Evolutionary conservation across 2,797 vertebrate genomes (phyloP).

Genomic region (Coregonus sp.): DNA sequence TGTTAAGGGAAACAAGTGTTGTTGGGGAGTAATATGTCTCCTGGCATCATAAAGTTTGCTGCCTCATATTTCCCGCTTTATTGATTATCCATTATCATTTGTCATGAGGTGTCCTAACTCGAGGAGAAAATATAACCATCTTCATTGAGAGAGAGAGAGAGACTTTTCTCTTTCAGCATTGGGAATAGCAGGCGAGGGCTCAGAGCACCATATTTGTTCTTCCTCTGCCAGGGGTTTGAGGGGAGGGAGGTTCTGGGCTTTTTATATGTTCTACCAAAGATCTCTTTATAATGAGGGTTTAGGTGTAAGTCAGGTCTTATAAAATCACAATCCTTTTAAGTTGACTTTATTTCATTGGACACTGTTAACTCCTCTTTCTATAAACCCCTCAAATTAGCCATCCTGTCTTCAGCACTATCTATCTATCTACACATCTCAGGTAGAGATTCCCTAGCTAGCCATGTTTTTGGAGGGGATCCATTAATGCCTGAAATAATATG

Average conservation of each 20-base stretch:
- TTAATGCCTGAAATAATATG: constrained; percentile 65
- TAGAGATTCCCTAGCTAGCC: constrained; percentile 27
- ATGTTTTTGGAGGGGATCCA: constrained; percentile 42
- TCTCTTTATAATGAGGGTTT: constrained; percentile 45
- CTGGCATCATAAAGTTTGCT: constrained; percentile 99
- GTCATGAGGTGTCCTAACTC: constrained; percentile 99
- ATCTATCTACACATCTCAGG: constrained; percentile 21
- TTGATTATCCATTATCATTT: constrained; percentile 99
- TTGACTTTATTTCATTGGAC: constrained; percentile 8
- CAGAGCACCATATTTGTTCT: constrained; percentile 57
- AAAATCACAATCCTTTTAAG: constrained; percentile 30
- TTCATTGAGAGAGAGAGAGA: constrained; percentile 56
- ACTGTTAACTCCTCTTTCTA: constrained; percentile 13
- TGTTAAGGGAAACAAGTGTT: constrained; percentile 99
- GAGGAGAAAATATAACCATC: constrained; percentile 99
- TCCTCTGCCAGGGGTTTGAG: constrained; percentile 15
- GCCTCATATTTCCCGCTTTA: constrained; percentile 99
- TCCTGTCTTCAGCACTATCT: constrained; percentile 29
- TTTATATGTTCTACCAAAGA: constrained; percentile 32
- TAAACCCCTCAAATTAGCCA: constrained; percentile 35
- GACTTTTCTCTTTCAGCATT: constrained; percentile 68
- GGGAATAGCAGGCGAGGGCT: constrained; percentile 71
- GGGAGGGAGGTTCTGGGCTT: constrained; percentile 3
- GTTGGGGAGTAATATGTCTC: constrained; percentile 99
- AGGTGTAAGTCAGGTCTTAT: constrained; percentile 34